These are phyloP conservation scores for Trimorus sp. DNA, from an alignment of 2,888 invertebrate genomes.

Conservation along the genomic window DNA sequence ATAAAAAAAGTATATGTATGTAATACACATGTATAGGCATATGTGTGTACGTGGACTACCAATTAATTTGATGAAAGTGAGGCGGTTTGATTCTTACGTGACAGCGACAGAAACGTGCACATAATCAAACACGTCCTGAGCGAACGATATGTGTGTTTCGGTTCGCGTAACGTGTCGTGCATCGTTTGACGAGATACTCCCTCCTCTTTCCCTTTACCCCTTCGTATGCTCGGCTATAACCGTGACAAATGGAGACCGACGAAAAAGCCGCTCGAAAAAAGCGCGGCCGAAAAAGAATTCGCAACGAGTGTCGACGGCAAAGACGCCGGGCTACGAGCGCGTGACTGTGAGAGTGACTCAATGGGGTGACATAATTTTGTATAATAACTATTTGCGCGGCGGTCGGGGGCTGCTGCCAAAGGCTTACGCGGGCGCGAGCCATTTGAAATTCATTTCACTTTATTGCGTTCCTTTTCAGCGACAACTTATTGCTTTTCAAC, in stretches of 20 bases:
- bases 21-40: constrained; percentile 27
- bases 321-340: not conserved
- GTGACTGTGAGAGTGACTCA: constrained; percentile 41
- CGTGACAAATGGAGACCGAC: not conserved
- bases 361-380: constrained; percentile 54
- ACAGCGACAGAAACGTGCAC: constrained; percentile 42
- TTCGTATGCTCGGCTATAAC: constrained; percentile 30
- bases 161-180: constrained; percentile 39
- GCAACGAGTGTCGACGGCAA: too few relatives aligned
- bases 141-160: constrained; percentile 33
- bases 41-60: constrained; percentile 43
- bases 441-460: constrained; percentile 25
- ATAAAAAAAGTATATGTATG: constrained; percentile 50
- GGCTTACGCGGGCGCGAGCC: not conserved
- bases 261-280: not conserved
- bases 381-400: constrained; percentile 47
- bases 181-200: constrained; percentile 29
- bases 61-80: constrained; percentile 52
- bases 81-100: constrained; percentile 40
- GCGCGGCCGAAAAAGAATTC: not conserved
- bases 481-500: constrained; percentile 31
- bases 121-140: constrained; percentile 48
- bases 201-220: too few relatives aligned
- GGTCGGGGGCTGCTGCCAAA: constrained; percentile 16
- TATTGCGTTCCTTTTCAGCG: constrained; percentile 17